phyloP scores from a whole-genome alignment of 2,888 invertebrate species.

The Oscheius sp. region DNA sequence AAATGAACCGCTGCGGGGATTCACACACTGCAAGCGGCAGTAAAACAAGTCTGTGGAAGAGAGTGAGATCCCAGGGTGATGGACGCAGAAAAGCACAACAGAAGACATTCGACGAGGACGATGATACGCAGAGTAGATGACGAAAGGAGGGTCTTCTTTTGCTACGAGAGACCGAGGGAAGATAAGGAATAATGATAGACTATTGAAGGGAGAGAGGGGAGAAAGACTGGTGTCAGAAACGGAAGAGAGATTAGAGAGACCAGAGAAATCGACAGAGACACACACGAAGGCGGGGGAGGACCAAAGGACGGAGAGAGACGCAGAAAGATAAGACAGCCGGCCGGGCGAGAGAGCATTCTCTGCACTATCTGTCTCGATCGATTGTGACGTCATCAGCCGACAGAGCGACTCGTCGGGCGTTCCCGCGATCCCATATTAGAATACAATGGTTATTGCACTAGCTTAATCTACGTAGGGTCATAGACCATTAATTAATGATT shows the following conservation, averaged over 20 bases:
- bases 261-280: conserved; percentile 30
- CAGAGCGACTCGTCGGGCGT: neutral
- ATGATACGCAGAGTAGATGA: conserved; percentile 15
- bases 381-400: conserved; percentile 31
- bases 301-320: conserved; percentile 18
- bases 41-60: conserved; percentile 29
- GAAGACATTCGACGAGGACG: too few species aligned
- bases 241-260: conserved; percentile 36
- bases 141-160: too few species aligned
- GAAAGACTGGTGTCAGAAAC: conserved; percentile 28
- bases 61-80: conserved; percentile 13
- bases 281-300: conserved; percentile 18
- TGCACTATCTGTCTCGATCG: conserved; percentile 19
- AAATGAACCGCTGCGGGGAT: neutral
- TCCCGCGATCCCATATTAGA: conserved; percentile 17
- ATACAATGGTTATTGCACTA: conserved; percentile 10
- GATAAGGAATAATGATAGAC: conserved; percentile 2
- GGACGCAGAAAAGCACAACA: conserved; percentile 24
- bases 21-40: conserved; percentile 24
- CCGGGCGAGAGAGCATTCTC: conserved; percentile 4
- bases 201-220: conserved; percentile 16
- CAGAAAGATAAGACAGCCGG: neutral
- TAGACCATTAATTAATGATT: too few species aligned
- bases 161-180: neutral
- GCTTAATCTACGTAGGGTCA: too few species aligned